phyloP scores from a whole-genome alignment of 2,888 invertebrate genomes.

The Noctuana brunneofusca region DNA sequence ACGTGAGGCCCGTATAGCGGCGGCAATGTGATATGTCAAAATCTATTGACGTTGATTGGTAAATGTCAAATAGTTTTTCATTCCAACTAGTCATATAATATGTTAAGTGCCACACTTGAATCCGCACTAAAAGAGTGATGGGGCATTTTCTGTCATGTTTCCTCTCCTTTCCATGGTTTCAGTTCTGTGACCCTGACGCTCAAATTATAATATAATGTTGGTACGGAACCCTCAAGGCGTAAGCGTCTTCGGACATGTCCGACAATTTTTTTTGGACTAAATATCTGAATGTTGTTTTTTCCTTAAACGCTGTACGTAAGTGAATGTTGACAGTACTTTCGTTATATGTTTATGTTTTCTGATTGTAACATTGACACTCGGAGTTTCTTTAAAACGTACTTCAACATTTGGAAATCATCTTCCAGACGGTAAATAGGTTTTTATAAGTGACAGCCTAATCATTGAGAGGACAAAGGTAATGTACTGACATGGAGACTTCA shows the following conservation, averaged over 20 bases:
- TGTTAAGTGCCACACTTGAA: too few relatives aligned
- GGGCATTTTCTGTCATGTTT: too few relatives aligned
- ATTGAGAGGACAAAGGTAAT: neutral
- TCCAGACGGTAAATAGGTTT: neutral
- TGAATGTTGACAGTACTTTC: slow-evolving; percentile 13
- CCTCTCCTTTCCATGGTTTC: too few relatives aligned
- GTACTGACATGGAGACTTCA: too few relatives aligned
- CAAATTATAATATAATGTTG: too few relatives aligned
- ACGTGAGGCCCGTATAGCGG: too few relatives aligned
- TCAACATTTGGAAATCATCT: neutral
- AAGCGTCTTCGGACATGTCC: neutral
- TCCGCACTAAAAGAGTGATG: too few relatives aligned
- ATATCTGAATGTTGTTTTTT: slow-evolving; percentile 14
- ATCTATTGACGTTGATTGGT: too few relatives aligned
- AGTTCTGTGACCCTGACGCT: too few relatives aligned
- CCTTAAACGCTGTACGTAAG: slow-evolving; percentile 9
- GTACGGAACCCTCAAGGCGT: neutral
- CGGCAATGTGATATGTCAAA: too few relatives aligned
- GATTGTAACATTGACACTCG: slow-evolving; percentile 10
- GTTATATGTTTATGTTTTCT: slow-evolving; percentile 11
- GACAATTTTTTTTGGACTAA: neutral
- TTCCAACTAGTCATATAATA: too few relatives aligned
- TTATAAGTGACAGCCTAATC: neutral
- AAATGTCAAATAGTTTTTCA: too few relatives aligned
- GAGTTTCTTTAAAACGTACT: neutral